These are phyloP conservation scores for Dysdera silvatica DNA, from an alignment of 1,140 invertebrate genomes.

Conservation along the genomic window DNA sequence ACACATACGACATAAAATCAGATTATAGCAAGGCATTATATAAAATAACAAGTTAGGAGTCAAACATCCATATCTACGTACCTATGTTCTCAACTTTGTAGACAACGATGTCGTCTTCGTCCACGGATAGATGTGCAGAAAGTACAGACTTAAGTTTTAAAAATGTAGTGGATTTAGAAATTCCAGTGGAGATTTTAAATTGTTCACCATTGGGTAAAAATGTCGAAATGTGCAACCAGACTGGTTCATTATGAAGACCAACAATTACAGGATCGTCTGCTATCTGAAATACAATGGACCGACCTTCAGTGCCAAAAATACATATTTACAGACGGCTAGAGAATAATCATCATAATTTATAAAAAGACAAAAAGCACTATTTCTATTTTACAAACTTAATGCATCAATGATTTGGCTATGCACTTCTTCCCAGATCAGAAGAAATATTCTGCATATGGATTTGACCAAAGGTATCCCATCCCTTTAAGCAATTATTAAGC, in stretches of 20 bases:
- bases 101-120: constrained; percentile 14
- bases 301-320: too few relatives aligned
- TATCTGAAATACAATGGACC: constrained; percentile 19
- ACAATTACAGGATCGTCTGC: constrained; percentile 16
- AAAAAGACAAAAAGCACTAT: too few relatives aligned
- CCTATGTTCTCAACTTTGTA: constrained; percentile 19
- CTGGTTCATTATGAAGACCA: constrained; percentile 24
- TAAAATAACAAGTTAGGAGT: too few relatives aligned
- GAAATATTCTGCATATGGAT: too few relatives aligned
- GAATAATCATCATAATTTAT: neutral
- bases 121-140: neutral
- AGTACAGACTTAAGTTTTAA: constrained; percentile 9
- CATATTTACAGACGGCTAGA: neutral
- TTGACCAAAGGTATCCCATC: too few relatives aligned
- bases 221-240: constrained; percentile 13
- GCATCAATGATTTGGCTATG: too few relatives aligned
- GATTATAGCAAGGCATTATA: too few relatives aligned
- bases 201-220: constrained; percentile 1
- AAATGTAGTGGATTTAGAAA: constrained; percentile 21
- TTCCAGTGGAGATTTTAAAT: constrained; percentile 11
- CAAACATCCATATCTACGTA: too few relatives aligned
- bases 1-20: too few relatives aligned
- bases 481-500: too few relatives aligned
- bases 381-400: too few relatives aligned
- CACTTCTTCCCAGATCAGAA: too few relatives aligned